phyloP scores from a whole-genome alignment of 1,140 invertebrate species.

The Druon quercuslanigerum region DNA sequence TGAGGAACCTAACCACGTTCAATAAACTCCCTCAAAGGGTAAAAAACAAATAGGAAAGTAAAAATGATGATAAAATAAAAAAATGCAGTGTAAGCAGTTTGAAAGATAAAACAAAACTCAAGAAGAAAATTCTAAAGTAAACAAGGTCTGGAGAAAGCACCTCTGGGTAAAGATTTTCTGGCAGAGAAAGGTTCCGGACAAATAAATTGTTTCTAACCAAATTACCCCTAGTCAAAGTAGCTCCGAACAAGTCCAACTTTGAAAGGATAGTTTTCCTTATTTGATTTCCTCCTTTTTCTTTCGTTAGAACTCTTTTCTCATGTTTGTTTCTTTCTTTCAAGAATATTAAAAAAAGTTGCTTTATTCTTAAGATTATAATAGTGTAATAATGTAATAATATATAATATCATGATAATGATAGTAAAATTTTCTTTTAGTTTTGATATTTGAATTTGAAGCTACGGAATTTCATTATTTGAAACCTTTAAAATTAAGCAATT shows the following conservation, averaged over 20 bases:
- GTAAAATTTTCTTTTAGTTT: no score
- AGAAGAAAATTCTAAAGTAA: constrained; percentile 12
- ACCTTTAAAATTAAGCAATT: no score
- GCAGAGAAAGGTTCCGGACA: constrained; percentile 2
- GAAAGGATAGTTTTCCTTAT: neutral
- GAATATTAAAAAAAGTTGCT: neutral
- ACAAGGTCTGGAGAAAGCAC: constrained; percentile 6
- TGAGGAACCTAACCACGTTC: no score
- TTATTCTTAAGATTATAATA: neutral
- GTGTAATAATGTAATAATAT: no score
- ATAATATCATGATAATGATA: no score
- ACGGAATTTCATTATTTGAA: no score
- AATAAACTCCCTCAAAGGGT: neutral
- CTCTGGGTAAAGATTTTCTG: neutral
- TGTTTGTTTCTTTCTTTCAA: neutral
- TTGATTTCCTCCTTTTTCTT: neutral
- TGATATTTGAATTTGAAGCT: no score
- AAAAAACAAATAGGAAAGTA: neutral
- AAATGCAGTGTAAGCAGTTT: neutral
- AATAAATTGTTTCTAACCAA: constrained; percentile 30
- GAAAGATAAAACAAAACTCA: neutral
- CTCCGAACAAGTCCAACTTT: neutral
- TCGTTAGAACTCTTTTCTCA: neutral
- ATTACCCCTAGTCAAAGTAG: constrained; percentile 26
- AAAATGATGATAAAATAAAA: neutral